These are phyloP conservation scores for Tetramorium alpestre DNA, from an alignment of 1,140 invertebrate genomes.

Conservation along the genomic window DNA sequence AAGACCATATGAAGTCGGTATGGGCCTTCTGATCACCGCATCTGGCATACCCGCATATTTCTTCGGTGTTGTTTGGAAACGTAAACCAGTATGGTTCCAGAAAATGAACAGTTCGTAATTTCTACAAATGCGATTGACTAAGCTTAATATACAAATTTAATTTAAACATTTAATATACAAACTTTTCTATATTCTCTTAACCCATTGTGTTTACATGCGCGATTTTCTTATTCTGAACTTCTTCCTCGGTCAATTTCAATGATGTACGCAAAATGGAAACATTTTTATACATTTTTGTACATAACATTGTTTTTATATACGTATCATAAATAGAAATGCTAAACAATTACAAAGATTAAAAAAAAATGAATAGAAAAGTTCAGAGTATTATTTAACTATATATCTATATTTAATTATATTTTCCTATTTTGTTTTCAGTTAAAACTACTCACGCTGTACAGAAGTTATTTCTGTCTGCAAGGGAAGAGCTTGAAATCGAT, in stretches of 20 bases:
- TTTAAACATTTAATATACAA: conserved; percentile 8
- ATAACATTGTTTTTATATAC: neutral
- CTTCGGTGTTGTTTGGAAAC: conserved; percentile 94
- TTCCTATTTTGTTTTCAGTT: conserved; percentile 59
- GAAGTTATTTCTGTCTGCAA: conserved; percentile 70
- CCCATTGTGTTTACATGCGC: neutral
- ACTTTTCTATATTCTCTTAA: neutral
- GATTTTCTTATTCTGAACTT: neutral
- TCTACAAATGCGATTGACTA: neutral
- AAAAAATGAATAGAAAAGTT: neutral
- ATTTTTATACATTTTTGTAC: neutral
- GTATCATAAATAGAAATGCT: neutral
- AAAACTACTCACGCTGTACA: conserved; percentile 63
- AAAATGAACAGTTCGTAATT: conserved; percentile 65
- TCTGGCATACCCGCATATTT: conserved; percentile 97
- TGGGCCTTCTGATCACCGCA: conserved; percentile 93
- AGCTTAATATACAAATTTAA: too few relatives aligned
- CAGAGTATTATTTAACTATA: neutral
- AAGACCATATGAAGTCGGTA: conserved; percentile 92
- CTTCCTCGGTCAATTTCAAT: neutral
- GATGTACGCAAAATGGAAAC: neutral
- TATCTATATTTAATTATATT: neutral
- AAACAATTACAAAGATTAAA: neutral
- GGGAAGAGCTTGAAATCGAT: conserved; percentile 63
- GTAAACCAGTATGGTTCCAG: conserved; percentile 88